Base-by-base conservation (phyloP, 1,140 invertebrate genomes). In the Dryas iulia region DNA sequence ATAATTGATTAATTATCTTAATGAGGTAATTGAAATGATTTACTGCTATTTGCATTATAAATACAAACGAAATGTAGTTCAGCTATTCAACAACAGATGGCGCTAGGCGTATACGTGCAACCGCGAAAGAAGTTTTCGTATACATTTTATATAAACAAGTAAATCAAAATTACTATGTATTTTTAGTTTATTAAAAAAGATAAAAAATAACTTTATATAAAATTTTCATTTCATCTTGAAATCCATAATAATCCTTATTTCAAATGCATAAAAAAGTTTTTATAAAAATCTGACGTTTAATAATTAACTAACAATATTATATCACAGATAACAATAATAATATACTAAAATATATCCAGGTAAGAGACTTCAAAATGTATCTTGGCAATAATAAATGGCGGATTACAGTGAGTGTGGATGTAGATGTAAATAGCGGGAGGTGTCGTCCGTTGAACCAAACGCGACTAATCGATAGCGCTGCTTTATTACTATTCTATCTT, bases 381-480 rank as follows among this genome's bases (percentile, higher is more conserved):
- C 60, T 62, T 52, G 8, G 59, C 66, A 63, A 70, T 73, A 73
- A 70, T 70, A 69, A 73, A 70, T 70, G 72, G 54, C 30, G 72
- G 72, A 73, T 73, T 73, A 73, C 65, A 68, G 28, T 61, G 71
- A 61, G 47, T 58, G 71, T 72, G 61, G 71, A 60, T 39, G 62
- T 53, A 69, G 66, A 76, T 76, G 73, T 77, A 76, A 83, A 79
- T 76, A 67, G 62, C 61, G 26, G 52, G 70, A 79, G 74, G 78
- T 77, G 76, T 73, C 73, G 78, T 67, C 76, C 81, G 71, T 73
- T 77, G 75, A 77, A 72, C 74, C 73, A 77, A 62, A 57, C 71
- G 76, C 74, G 83, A 82, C 83, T 76, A 83, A 85, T 83, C 81
- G 78, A 85, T 83, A 82, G 39, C 69, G 35, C 28, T 54, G 59